Percentiles rank a stretch among this genome's conserved stretches.
phyloP scores from a whole-genome alignment of 2,113 vertebrate species.

The Ammospiza nelsoni region DNA sequence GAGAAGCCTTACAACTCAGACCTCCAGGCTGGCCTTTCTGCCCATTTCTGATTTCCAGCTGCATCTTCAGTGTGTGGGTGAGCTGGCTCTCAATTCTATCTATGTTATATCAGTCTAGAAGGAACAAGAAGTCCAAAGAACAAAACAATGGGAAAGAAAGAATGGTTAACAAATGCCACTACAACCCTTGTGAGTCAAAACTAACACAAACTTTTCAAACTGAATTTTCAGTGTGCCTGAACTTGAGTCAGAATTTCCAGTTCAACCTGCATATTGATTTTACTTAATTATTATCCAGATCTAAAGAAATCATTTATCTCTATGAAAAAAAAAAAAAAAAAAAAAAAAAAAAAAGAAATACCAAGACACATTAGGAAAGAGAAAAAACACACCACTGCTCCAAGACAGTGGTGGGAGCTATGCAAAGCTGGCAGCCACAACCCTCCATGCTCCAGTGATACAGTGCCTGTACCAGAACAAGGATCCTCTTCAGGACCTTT shows the following conservation, averaged over 20 bases:
- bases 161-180: not conserved
- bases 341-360: not conserved
- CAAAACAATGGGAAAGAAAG: not conserved
- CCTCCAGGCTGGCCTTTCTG: not conserved
- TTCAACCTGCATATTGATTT: conserved; percentile 6
- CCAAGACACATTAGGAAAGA: not conserved
- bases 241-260: conserved; percentile 16
- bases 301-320: conserved; percentile 38
- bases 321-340: not conserved
- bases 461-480: not conserved
- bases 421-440: not conserved
- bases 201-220: not conserved
- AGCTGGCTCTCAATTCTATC: not conserved
- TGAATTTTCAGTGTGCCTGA: not conserved
- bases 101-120: not conserved
- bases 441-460: not conserved
- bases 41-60: not conserved
- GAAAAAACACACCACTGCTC: conserved; percentile 9
- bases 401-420: not conserved
- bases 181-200: not conserved
- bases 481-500: not conserved
- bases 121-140: not conserved
- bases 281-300: conserved; percentile 42
- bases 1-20: not conserved
- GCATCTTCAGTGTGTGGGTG: not conserved